Percentiles rank a stretch among this genome's conserved stretches.
These are phyloP conservation scores for Drosophila kanekoi DNA, from an alignment of 2,888 invertebrate genomes.

Conservation along the genomic window DNA sequence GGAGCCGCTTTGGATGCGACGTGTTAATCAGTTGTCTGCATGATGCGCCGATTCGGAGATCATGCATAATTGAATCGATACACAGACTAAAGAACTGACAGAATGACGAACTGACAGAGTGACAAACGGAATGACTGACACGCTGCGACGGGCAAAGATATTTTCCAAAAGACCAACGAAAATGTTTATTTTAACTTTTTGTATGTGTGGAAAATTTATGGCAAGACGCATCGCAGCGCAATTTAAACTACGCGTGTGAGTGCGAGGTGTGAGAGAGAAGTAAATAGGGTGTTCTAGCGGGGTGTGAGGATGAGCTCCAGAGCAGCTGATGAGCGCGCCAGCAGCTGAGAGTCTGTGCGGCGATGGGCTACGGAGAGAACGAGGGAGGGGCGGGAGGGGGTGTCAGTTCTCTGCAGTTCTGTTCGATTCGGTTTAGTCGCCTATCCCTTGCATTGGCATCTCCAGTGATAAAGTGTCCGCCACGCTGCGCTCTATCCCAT, in stretches of 20 bases:
- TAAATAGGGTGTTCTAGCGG: neutral
- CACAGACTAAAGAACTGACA: constrained; percentile 28
- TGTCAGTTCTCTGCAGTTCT: constrained; percentile 8
- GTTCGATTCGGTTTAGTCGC: neutral
- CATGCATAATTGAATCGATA: constrained; percentile 70
- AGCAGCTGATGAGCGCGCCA: neutral
- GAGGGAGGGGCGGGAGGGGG: neutral
- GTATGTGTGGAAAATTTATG: constrained; percentile 67
- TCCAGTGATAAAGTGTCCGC: constrained; percentile 69
- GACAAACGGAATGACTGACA: neutral
- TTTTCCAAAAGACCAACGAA: constrained; percentile 45
- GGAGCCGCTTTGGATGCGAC: constrained; percentile 53
- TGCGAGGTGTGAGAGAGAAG: constrained; percentile 39
- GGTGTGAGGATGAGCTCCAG: neutral
- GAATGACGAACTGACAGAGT: constrained; percentile 13
- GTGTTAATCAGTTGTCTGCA: constrained; percentile 74
- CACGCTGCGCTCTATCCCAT: constrained; percentile 57
- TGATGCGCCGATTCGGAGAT: constrained; percentile 62
- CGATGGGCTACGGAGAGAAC: neutral
- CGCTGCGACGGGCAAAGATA: constrained; percentile 23
- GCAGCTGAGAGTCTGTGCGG: no score
- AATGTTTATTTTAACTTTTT: constrained; percentile 56
- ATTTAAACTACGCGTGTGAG: constrained; percentile 80
- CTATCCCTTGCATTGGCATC: constrained; percentile 32
- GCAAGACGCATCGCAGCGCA: constrained; percentile 64